Conservation (phyloP, 2,113 vertebrate genomes). For the Vidua macroura region DNA sequence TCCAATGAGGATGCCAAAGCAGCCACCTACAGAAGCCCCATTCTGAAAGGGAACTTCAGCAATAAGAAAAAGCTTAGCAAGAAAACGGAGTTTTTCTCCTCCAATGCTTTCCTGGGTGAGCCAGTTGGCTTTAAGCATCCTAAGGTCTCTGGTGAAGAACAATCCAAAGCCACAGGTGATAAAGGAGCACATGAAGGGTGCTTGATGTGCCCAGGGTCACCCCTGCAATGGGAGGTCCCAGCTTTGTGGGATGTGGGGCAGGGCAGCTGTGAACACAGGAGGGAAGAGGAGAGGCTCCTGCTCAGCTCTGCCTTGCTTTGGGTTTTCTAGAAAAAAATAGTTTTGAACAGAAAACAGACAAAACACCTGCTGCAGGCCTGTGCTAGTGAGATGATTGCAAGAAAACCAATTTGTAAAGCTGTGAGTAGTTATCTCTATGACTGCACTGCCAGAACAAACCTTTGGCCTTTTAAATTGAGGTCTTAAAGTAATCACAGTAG, state of each 20-base stretch:
- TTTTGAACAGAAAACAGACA: not conserved
- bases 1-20: not conserved
- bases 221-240: not conserved
- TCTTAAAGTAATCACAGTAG: slow-evolving; percentile 34
- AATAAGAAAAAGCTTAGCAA: not conserved
- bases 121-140: not conserved
- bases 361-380: not conserved
- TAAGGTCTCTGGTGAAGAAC: not conserved
- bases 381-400: slow-evolving; percentile 1
- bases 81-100: not conserved
- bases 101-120: not conserved
- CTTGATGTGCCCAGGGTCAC: not conserved
- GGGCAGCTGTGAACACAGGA: not conserved
- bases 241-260: not conserved
- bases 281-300: not conserved
- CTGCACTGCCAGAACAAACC: slow-evolving; percentile 12
- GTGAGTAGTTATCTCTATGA: not conserved
- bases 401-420: slow-evolving; percentile 48
- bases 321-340: not conserved
- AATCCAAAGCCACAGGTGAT: fast-evolving
- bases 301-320: not conserved
- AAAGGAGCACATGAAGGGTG: not conserved
- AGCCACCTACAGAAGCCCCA: not conserved
- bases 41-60: not conserved
- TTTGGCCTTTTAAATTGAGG: slow-evolving; percentile 29